Conservation (phyloP, 2,113 vertebrate species). For the Eurystomus gularis region DNA sequence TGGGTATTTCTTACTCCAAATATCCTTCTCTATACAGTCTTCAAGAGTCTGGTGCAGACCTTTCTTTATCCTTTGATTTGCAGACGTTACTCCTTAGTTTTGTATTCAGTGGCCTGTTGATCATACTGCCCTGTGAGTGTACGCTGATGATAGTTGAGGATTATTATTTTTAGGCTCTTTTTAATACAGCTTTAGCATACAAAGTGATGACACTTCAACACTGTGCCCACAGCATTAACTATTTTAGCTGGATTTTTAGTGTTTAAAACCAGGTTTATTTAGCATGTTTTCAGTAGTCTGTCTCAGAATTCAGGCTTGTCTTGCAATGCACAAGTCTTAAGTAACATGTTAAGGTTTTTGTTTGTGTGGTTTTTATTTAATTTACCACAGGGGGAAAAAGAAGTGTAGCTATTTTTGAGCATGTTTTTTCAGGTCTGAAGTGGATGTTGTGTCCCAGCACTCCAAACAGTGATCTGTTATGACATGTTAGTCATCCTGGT, state of each 20-base stretch:
- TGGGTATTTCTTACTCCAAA: neutral
- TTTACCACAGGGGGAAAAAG: neutral
- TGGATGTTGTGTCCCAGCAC: neutral
- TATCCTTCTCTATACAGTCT: neutral
- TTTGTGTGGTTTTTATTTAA: neutral
- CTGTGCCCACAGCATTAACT: neutral
- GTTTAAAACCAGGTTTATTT: neutral
- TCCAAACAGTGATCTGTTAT: neutral
- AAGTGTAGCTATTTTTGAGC: neutral
- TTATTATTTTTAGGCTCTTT: neutral
- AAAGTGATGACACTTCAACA: neutral
- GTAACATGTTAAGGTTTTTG: neutral
- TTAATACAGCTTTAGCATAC: neutral
- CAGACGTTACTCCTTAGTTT: neutral
- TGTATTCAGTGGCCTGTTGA: neutral
- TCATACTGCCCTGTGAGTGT: neutral
- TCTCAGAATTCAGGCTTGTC: neutral
- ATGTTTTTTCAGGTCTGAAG: neutral
- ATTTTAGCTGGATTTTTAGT: neutral
- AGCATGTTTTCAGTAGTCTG: neutral
- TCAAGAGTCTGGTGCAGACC: neutral
- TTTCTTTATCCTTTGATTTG: neutral
- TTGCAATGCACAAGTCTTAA: neutral
- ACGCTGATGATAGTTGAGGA: neutral
- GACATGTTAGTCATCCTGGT: neutral